phyloP scores from a whole-genome alignment of 1,140 invertebrate genomes.

The Drosophila pectinifera region DNA sequence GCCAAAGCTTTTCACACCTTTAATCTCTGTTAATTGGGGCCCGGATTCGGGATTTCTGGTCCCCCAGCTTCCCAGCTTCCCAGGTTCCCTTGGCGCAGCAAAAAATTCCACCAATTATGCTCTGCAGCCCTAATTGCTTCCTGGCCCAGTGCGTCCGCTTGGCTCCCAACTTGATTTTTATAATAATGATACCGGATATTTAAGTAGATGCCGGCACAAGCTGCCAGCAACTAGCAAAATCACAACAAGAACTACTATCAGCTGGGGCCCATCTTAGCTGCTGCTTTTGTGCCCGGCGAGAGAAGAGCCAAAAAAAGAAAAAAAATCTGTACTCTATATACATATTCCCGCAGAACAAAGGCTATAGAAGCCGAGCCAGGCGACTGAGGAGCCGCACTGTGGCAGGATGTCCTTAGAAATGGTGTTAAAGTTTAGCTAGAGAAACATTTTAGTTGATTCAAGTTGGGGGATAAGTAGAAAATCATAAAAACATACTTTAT shows the following conservation, averaged over 20 bases:
- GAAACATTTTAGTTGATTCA: neutral
- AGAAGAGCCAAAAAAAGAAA: conserved; percentile 33
- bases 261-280: conserved; percentile 31
- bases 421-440: neutral
- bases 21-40: conserved; percentile 45
- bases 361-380: conserved; percentile 26
- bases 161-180: conserved; percentile 67
- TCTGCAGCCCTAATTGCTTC: conserved; percentile 75
- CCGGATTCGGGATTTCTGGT: conserved; percentile 5
- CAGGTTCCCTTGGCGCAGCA: neutral
- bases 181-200: conserved; percentile 83
- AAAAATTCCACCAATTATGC: conserved; percentile 76
- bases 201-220: conserved; percentile 79
- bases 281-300: conserved; percentile 54
- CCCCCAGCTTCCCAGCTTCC: neutral
- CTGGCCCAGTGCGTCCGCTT: conserved; percentile 62
- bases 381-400: conserved; percentile 42
- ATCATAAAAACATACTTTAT: too few species aligned
- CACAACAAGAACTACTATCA: conserved; percentile 68
- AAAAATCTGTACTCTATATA: conserved; percentile 44
- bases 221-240: conserved; percentile 62
- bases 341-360: conserved; percentile 62
- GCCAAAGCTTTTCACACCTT: conserved; percentile 63
- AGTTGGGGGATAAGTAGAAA: too few species aligned
- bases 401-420: conserved; percentile 3